phyloP scores from a whole-genome alignment of 1,140 invertebrate species.

The Teleogryllus occipitalis region DNA sequence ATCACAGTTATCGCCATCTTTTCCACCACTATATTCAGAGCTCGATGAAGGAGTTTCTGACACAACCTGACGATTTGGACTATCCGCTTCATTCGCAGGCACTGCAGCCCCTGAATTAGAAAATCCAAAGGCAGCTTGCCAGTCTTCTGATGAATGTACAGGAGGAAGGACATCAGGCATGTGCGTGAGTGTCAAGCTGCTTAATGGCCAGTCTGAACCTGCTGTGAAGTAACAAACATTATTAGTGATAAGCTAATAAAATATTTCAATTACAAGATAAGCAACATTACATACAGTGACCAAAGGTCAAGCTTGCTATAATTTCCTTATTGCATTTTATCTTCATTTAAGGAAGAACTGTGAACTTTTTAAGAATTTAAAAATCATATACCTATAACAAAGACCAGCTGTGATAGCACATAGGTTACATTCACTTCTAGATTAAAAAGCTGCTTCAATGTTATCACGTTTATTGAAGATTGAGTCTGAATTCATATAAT shows the following conservation, averaged over 20 bases:
- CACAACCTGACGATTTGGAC: not conserved
- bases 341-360: no score
- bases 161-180: constrained; percentile 45
- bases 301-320: no score
- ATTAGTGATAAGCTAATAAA: not conserved
- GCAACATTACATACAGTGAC: not conserved
- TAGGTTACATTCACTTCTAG: no score
- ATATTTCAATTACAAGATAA: not conserved
- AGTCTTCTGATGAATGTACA: constrained; percentile 45
- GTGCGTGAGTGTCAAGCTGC: constrained; percentile 39
- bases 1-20: not conserved
- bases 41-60: not conserved
- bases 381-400: no score
- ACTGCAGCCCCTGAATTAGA: not conserved
- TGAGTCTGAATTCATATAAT: no score
- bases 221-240: constrained; percentile 15
- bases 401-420: no score
- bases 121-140: constrained; percentile 48
- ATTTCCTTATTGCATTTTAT: no score
- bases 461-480: no score
- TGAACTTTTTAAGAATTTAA: no score
- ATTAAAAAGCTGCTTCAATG: no score
- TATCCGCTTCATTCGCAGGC: not conserved
- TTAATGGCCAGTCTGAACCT: constrained; percentile 41
- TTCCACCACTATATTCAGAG: not conserved